A percentile compares a stretch with the other conserved stretches of the same genome.
These are phyloP conservation scores for Syngnathus typhle DNA, from an alignment of 2,113 vertebrate species.

Conservation along the genomic window DNA sequence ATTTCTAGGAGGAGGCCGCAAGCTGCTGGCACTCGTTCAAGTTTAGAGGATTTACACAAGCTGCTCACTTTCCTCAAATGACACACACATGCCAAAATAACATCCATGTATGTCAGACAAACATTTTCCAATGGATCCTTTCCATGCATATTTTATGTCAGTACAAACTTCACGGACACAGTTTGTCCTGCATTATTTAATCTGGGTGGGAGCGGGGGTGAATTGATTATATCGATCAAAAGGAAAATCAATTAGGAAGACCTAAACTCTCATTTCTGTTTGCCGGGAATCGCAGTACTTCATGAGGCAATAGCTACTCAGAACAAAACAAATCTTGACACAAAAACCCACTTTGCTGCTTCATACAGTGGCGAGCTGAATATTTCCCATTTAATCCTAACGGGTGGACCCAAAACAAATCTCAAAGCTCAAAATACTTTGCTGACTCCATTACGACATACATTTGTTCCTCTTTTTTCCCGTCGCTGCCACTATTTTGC, in stretches of 20 bases:
- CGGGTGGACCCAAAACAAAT: neutral
- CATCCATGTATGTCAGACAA: neutral
- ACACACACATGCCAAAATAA: neutral
- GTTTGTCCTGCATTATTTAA: neutral
- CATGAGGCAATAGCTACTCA: slow-evolving; percentile 2
- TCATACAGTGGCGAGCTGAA: slow-evolving; percentile 25
- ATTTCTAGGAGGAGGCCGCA: slow-evolving; percentile 14
- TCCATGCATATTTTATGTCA: slow-evolving; percentile 5
- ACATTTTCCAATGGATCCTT: neutral
- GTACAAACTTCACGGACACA: neutral
- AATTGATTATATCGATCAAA: no score
- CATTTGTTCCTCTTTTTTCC: neutral
- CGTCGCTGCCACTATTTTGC: neutral
- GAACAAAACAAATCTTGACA: slow-evolving; percentile 28
- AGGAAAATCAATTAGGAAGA: neutral
- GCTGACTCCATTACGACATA: neutral
- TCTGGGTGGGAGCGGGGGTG: no score
- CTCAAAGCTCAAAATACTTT: neutral
- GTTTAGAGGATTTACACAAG: slow-evolving; percentile 1
- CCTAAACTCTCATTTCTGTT: slow-evolving; percentile 1
- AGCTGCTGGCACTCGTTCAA: neutral
- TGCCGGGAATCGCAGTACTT: neutral
- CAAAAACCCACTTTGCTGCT: slow-evolving; percentile 45
- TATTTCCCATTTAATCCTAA: slow-evolving; percentile 32
- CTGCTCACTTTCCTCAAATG: slow-evolving; percentile 7